Percentiles rank a stretch among this genome's conserved stretches.
Evolutionary conservation across 2,888 invertebrate species (phyloP).

Genomic region (Creontiades dilutus): DNA sequence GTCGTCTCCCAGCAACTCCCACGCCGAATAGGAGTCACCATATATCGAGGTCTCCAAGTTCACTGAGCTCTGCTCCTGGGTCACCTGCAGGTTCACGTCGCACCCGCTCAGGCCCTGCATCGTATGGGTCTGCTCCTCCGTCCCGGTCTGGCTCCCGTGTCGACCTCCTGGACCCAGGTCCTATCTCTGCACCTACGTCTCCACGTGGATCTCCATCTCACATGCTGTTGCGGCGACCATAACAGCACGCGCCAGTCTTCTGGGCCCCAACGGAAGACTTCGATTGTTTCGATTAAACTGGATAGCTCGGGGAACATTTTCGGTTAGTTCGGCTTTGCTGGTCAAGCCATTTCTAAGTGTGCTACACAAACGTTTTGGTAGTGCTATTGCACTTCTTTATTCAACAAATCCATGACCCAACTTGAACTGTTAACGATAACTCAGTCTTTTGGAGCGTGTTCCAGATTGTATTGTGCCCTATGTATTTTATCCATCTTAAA

Average conservation of each 20-base stretch:
- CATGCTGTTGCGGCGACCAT: constrained; percentile 45
- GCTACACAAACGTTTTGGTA: neutral
- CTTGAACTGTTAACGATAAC: constrained; percentile 29
- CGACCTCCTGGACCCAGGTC: constrained; percentile 74
- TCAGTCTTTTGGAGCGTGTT: too few relatives aligned
- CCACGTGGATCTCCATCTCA: constrained; percentile 67
- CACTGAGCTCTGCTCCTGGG: constrained; percentile 67
- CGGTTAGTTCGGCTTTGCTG: constrained; percentile 38
- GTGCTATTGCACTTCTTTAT: neutral
- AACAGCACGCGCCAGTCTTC: constrained; percentile 65
- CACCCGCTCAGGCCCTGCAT: constrained; percentile 88
- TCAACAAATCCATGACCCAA: neutral
- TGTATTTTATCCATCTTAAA: too few relatives aligned
- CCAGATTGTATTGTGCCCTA: too few relatives aligned
- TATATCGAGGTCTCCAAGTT: constrained; percentile 79
- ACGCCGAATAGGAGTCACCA: constrained; percentile 76
- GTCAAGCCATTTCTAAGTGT: constrained; percentile 44
- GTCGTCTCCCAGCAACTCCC: constrained; percentile 77
- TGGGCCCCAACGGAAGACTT: constrained; percentile 55
- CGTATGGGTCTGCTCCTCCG: constrained; percentile 80
- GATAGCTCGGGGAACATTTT: neutral
- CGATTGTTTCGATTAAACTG: constrained; percentile 48
- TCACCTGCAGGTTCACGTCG: constrained; percentile 77
- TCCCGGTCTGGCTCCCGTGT: constrained; percentile 76
- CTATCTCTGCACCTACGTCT: constrained; percentile 70